Percentiles rank a stretch among this genome's conserved stretches.
Evolutionary conservation across 1,140 invertebrate species (phyloP).

Genomic region (Plodia interpunctella): DNA sequence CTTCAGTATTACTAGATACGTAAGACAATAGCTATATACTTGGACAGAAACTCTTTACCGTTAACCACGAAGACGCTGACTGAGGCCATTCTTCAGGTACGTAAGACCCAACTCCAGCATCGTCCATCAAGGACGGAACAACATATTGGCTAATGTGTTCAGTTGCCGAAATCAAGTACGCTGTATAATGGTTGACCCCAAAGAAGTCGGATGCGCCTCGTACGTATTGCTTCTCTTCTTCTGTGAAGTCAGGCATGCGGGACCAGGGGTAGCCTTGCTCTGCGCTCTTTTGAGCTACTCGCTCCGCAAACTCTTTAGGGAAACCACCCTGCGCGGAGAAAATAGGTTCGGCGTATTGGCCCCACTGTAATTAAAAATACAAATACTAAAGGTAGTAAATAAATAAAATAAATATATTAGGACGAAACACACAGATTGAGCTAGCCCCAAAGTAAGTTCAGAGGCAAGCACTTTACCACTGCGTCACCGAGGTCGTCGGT

Average conservation of each 20-base stretch:
- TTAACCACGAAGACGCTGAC: conserved; percentile 32
- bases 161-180: conserved; percentile 33
- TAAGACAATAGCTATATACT: no score
- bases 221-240: conserved; percentile 74
- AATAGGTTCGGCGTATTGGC: conserved; percentile 78
- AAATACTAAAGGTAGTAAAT: not conserved
- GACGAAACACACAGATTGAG: no score
- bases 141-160: conserved; percentile 20
- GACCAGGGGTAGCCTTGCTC: conserved; percentile 69
- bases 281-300: conserved; percentile 74
- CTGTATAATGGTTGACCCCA: conserved; percentile 81
- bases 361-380: conserved; percentile 64
- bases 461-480: no score
- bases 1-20: no score
- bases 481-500: no score
- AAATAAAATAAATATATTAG: no score
- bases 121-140: conserved; percentile 35
- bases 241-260: conserved; percentile 72
- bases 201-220: conserved; percentile 81
- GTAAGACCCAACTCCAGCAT: conserved; percentile 24
- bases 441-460: no score
- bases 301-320: conserved; percentile 75
- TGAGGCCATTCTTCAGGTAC: conserved; percentile 29
- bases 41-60: conserved; percentile 28
- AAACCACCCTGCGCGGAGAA: conserved; percentile 80